Evolutionary conservation across 2,797 vertebrate genomes (phyloP).

Genomic region (Rhadinocentrus ornatus): DNA sequence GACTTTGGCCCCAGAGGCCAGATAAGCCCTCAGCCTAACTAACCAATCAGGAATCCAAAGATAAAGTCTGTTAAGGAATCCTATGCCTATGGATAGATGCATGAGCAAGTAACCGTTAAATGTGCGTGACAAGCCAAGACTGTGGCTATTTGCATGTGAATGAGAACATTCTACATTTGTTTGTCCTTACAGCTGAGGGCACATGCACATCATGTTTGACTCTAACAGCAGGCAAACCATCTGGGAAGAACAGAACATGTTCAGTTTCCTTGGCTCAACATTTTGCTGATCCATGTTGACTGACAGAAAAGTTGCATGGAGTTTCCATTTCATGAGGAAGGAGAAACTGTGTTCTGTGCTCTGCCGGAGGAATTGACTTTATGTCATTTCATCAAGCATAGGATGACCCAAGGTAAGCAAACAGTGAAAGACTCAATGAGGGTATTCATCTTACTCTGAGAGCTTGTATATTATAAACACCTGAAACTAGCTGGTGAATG

Average conservation of each 20-base stretch:
- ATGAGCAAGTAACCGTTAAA: conserved; percentile 34
- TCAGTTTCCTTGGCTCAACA: conserved; percentile 47
- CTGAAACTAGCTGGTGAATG: not conserved
- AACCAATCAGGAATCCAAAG: conserved; percentile 67
- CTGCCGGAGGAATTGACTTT: conserved; percentile 32
- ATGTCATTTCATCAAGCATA: conserved; percentile 29
- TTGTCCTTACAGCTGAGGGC: conserved; percentile 46
- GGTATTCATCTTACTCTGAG: not conserved
- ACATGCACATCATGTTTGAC: conserved; percentile 49
- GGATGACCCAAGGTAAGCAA: conserved; percentile 11
- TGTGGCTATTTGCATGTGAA: conserved; percentile 46
- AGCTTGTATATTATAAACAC: not conserved
- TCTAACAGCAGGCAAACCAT: conserved; percentile 43
- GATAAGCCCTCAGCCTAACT: conserved; percentile 68
- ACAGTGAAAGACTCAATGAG: not conserved
- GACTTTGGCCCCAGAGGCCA: conserved; percentile 50
- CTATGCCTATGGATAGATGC: conserved; percentile 35
- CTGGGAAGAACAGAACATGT: conserved; percentile 53
- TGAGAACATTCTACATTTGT: conserved; percentile 44
- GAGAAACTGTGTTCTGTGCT: conserved; percentile 34
- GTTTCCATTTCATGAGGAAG: conserved; percentile 40
- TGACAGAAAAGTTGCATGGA: conserved; percentile 35
- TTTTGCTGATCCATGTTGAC: conserved; percentile 47
- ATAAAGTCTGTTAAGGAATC: conserved; percentile 53
- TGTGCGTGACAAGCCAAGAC: conserved; percentile 40